Conservation (phyloP, 1,140 invertebrate genomes). For the Sinella curviseta region DNA sequence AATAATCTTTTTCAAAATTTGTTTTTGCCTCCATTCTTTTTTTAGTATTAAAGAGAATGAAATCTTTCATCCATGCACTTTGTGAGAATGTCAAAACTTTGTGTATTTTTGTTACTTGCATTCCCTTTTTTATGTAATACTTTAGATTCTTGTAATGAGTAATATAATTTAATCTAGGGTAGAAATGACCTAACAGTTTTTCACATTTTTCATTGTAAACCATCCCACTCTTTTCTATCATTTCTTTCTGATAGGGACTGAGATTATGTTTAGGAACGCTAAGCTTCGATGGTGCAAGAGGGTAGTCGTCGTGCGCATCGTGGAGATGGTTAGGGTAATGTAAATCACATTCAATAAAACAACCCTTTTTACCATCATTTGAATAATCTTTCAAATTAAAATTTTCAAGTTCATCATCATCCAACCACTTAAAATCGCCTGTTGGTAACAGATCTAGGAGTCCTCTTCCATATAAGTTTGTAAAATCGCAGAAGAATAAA, state of each 20-base stretch:
- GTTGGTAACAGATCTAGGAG: conserved; percentile 35
- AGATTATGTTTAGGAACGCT: neutral
- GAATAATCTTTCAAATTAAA: neutral
- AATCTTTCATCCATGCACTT: neutral
- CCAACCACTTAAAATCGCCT: conserved; percentile 37
- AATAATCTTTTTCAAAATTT: too few relatives aligned
- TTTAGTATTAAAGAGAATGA: neutral
- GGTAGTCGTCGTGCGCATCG: conserved; percentile 53
- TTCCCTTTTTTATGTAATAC: conserved; percentile 7
- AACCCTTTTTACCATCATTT: conserved; percentile 38
- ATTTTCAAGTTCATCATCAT: neutral
- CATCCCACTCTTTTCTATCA: neutral
- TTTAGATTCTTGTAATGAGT: neutral
- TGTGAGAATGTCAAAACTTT: neutral
- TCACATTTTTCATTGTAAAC: neutral
- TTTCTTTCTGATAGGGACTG: neutral
- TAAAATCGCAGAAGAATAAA: conserved; percentile 49
- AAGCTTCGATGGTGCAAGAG: conserved; percentile 53
- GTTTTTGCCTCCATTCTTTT: neutral
- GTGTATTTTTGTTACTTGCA: neutral
- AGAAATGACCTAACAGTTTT: neutral
- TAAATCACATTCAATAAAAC: conserved; percentile 50
- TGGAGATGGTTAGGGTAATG: conserved; percentile 49
- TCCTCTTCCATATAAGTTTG: conserved; percentile 49
- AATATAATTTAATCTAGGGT: neutral